phyloP scores from a whole-genome alignment of 92 coral and sea anemone species.

The Metridium senile region DNA sequence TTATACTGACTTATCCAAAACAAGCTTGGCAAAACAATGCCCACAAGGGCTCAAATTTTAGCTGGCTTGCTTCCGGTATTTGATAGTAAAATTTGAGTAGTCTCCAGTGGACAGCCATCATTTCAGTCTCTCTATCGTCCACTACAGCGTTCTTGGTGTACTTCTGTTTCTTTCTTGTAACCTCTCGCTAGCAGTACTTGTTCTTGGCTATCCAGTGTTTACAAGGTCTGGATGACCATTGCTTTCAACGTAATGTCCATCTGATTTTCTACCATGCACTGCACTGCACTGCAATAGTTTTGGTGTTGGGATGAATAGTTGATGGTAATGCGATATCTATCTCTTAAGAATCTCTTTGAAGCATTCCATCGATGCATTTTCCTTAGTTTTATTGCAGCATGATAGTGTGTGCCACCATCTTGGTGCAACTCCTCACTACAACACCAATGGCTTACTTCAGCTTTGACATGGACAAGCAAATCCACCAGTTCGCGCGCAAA shows the following conservation, averaged over 20 bases:
- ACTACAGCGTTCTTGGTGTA: no score
- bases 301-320: conserved; percentile 22
- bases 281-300: conserved; percentile 28
- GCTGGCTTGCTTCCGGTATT: no score
- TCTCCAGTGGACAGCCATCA: no score
- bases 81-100: no score
- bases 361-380: not conserved
- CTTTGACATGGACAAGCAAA: not conserved
- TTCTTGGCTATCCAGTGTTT: not conserved
- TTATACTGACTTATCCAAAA: no score
- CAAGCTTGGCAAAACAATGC: no score
- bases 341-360: not conserved
- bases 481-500: not conserved
- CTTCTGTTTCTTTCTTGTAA: not conserved
- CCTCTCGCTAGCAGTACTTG: not conserved
- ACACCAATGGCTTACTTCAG: conserved; percentile 2
- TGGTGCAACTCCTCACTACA: not conserved
- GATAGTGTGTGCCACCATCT: not conserved
- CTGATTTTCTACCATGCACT: conserved; percentile 21
- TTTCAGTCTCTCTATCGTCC: no score
- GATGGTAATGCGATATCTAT: not conserved
- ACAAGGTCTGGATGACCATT: conserved; percentile 7
- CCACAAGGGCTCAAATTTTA: no score
- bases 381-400: not conserved
- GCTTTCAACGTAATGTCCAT: conserved; percentile 17